A percentile compares a stretch with the other conserved stretches of the same genome.
Conservation (phyloP, 2,797 vertebrate species). For the Acanthornis magna region DNA sequence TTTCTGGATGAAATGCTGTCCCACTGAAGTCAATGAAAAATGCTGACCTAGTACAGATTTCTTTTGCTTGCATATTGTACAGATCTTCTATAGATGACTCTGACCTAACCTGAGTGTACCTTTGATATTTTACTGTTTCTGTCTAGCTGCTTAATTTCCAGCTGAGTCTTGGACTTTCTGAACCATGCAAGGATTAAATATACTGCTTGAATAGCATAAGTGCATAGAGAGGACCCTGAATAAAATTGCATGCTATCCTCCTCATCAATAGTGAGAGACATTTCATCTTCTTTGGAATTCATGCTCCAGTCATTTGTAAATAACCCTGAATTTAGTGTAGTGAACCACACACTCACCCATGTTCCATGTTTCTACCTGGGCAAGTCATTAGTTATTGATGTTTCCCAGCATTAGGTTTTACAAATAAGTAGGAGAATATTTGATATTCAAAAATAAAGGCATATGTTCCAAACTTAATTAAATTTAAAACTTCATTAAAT, state of each 20-base stretch:
- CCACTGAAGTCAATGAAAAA: background rate
- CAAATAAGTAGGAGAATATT: background rate
- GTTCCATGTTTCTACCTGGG: background rate
- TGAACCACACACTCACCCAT: background rate
- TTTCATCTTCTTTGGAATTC: background rate
- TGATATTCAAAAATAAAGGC: background rate
- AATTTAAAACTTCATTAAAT: background rate
- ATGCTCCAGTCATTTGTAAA: background rate
- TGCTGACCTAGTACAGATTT: background rate
- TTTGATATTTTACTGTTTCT: slow-evolving; percentile 12
- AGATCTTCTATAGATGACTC: background rate
- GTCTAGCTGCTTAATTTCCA: slow-evolving; percentile 3
- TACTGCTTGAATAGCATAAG: background rate
- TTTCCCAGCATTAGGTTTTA: background rate
- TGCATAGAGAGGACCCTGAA: background rate
- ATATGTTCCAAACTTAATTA: background rate
- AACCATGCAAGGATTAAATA: slow-evolving; percentile 14
- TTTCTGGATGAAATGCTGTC: background rate
- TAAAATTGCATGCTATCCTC: background rate
- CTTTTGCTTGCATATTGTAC: background rate
- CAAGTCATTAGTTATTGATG: background rate
- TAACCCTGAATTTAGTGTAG: background rate
- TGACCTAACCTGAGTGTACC: background rate
- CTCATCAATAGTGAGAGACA: background rate
- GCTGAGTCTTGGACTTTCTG: background rate